Evolutionary conservation across 2,797 vertebrate species (phyloP).

Genomic region (Melanotaenia maccullochi): DNA sequence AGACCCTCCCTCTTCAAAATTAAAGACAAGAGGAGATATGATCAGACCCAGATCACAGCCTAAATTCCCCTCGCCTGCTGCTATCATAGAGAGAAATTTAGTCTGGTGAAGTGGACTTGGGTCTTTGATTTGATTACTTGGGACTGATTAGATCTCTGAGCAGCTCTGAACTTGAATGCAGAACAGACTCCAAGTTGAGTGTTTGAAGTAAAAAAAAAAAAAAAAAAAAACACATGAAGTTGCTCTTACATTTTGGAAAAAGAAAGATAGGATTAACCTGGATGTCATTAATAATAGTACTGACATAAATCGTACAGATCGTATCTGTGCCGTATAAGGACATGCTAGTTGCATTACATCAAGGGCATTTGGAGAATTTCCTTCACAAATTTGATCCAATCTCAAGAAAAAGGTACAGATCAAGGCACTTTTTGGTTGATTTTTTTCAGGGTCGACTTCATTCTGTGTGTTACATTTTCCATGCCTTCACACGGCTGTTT

Average conservation of each 20-base stretch:
- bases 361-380: not conserved
- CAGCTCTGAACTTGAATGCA: slow-evolving; percentile 40
- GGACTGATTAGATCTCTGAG: slow-evolving; percentile 58
- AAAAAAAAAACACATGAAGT: not conserved
- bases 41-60: slow-evolving; percentile 63
- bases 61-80: slow-evolving; percentile 42
- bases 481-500: not conserved
- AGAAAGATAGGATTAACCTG: not conserved
- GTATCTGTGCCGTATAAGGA: not conserved
- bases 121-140: slow-evolving; percentile 60
- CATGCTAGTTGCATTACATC: not conserved
- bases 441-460: too few species aligned
- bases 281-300: not conserved
- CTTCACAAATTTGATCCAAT: not conserved
- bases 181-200: slow-evolving; percentile 22
- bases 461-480: not conserved
- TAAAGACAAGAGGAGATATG: slow-evolving; percentile 58
- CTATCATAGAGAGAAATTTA: slow-evolving; percentile 51
- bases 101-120: slow-evolving; percentile 35
- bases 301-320: not conserved
- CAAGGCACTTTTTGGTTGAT: not conserved
- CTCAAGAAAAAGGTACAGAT: too few species aligned
- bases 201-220: slow-evolving; percentile 7
- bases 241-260: not conserved
- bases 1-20: slow-evolving; percentile 41